Percentiles rank a stretch among this genome's conserved stretches.
These are phyloP conservation scores for Caenorhabditis afra DNA, from an alignment of 2,888 invertebrate genomes.

Conservation along the genomic window DNA sequence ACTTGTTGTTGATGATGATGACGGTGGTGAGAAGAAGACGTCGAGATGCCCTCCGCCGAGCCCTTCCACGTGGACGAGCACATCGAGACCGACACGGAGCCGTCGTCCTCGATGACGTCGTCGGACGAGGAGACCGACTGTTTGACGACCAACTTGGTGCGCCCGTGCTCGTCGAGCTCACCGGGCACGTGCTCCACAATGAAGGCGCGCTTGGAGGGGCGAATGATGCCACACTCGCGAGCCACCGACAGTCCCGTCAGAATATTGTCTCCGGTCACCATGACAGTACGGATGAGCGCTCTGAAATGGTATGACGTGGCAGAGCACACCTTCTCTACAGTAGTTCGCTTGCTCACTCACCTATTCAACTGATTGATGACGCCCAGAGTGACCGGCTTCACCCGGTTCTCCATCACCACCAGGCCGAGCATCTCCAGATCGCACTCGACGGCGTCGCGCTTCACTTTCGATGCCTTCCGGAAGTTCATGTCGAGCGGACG, in stretches of 20 bases:
- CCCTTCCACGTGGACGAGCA: constrained; percentile 47
- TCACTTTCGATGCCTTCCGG: constrained; percentile 76
- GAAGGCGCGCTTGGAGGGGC: constrained; percentile 74
- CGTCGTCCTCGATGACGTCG: constrained; percentile 67
- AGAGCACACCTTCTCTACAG: too few relatives aligned
- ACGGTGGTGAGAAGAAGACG: not conserved
- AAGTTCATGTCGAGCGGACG: constrained; percentile 81
- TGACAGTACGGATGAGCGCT: constrained; percentile 87
- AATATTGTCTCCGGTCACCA: constrained; percentile 96
- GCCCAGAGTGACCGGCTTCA: constrained; percentile 83
- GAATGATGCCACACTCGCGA: constrained; percentile 86
- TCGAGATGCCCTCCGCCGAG: constrained; percentile 19
- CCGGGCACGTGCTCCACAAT: constrained; percentile 62
- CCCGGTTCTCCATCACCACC: constrained; percentile 93
- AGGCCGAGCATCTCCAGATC: constrained; percentile 88
- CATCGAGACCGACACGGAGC: constrained; percentile 43
- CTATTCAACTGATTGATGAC: constrained; percentile 80
- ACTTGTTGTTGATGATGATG: not conserved
- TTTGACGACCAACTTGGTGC: constrained; percentile 61
- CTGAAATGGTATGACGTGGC: constrained; percentile 76
- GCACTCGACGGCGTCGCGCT: constrained; percentile 69
- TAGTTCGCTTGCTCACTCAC: too few relatives aligned
- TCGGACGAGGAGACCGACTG: constrained; percentile 69
- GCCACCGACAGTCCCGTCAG: constrained; percentile 94
- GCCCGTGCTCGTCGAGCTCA: constrained; percentile 61